phyloP scores from a whole-genome alignment of 1,140 invertebrate genomes.

The Macrotrachela quadricornifera region DNA sequence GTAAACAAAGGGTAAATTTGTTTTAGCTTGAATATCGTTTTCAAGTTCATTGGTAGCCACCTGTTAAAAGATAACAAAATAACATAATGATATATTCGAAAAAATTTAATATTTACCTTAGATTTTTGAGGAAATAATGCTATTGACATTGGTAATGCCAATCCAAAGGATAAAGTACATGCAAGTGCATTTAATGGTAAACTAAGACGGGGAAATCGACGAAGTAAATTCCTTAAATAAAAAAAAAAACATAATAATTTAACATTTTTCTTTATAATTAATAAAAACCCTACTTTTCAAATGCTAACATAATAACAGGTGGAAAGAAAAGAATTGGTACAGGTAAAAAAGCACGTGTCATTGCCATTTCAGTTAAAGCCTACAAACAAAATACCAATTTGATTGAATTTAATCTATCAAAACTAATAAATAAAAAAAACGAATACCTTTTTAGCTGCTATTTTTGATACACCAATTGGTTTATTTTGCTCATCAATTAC shows the following conservation, averaged over 20 bases:
- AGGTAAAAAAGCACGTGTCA: constrained; percentile 27
- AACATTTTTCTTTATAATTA: neutral
- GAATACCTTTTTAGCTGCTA: constrained; percentile 28
- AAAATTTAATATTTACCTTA: constrained; percentile 18
- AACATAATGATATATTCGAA: too few species aligned
- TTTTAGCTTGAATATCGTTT: constrained; percentile 19
- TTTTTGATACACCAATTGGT: constrained; percentile 31
- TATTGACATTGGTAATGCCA: constrained; percentile 27
- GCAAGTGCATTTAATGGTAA: constrained; percentile 26
- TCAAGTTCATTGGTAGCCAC: constrained; percentile 14
- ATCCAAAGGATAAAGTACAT: constrained; percentile 24
- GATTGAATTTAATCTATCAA: too few species aligned
- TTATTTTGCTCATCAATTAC: constrained; percentile 29
- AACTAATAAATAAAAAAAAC: too few species aligned
- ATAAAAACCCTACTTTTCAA: constrained; percentile 22
- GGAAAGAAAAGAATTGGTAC: constrained; percentile 29
- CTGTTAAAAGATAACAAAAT: too few species aligned
- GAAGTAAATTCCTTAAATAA: neutral
- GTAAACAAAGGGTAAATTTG: constrained; percentile 14
- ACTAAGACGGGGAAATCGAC: constrained; percentile 16
- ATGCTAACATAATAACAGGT: constrained; percentile 22
- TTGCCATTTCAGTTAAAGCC: constrained; percentile 25
- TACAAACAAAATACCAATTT: too few species aligned
- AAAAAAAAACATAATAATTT: neutral
- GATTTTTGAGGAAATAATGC: constrained; percentile 30